phyloP scores from a whole-genome alignment of 2,797 vertebrate species.

The Clarias platycephalus region DNA sequence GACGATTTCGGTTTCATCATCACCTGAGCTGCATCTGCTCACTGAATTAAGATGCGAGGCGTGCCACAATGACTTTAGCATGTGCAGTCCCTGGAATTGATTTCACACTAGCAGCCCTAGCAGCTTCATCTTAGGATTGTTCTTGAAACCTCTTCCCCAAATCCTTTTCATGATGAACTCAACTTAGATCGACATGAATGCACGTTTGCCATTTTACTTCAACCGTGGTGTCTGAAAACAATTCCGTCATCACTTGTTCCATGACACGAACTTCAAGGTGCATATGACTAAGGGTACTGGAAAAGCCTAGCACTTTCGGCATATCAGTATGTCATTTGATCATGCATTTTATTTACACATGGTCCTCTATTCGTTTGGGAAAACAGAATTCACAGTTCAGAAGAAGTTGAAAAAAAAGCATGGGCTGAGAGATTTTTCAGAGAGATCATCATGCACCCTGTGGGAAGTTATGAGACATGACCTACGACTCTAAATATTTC shows the following conservation, averaged over 20 bases:
- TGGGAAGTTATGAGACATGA: conserved; percentile 52
- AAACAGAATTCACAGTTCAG: conserved; percentile 31
- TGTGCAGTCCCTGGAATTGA: conserved; percentile 72
- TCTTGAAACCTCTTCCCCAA: conserved; percentile 15
- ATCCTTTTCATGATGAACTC: conserved; percentile 38
- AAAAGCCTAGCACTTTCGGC: conserved; percentile 11
- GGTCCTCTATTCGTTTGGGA: neutral
- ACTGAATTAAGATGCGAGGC: conserved; percentile 74
- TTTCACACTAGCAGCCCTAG: conserved; percentile 70
- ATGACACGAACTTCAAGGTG: conserved; percentile 4
- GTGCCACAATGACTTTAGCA: conserved; percentile 75
- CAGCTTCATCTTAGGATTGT: conserved; percentile 36
- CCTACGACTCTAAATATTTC: conserved; percentile 59
- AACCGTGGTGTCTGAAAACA: conserved; percentile 5
- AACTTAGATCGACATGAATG: conserved; percentile 14
- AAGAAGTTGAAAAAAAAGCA: conserved; percentile 9
- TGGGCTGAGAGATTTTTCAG: conserved; percentile 29
- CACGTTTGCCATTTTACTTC: neutral
- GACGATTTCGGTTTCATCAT: conserved; percentile 70
- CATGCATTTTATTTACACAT: conserved; percentile 24
- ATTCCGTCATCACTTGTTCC: conserved; percentile 14
- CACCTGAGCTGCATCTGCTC: conserved; percentile 68
- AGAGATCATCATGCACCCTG: conserved; percentile 34
- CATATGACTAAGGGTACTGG: neutral
- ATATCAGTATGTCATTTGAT: conserved; percentile 23